Percentiles rank a stretch among this genome's conserved stretches.
These are phyloP conservation scores for Drosophila eohydei DNA, from an alignment of 2,888 invertebrate species.

Conservation along the genomic window DNA sequence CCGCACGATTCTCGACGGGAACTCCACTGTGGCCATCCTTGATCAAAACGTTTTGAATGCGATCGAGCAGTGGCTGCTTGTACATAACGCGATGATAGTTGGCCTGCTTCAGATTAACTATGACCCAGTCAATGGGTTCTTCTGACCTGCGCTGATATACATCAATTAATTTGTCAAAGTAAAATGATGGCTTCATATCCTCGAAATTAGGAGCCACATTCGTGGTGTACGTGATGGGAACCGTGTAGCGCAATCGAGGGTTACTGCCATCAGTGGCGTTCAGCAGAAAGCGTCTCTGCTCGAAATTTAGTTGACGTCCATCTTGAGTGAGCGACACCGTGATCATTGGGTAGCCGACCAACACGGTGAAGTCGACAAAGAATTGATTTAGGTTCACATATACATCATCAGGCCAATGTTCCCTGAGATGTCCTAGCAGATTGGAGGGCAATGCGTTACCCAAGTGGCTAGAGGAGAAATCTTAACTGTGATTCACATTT, in stretches of 20 bases:
- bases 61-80: slow-evolving; percentile 87
- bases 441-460: slow-evolving; percentile 85
- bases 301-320: slow-evolving; percentile 34
- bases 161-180: slow-evolving; percentile 47
- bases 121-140: slow-evolving; percentile 72
- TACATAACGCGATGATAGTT: slow-evolving; percentile 89
- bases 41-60: slow-evolving; percentile 58
- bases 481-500: background rate
- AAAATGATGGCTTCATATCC: slow-evolving; percentile 62
- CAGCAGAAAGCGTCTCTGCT: slow-evolving; percentile 74
- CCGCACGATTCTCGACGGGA: slow-evolving; percentile 88
- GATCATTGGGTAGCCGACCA: slow-evolving; percentile 88
- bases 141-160: slow-evolving; percentile 14
- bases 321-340: slow-evolving; percentile 82
- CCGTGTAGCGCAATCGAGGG: slow-evolving; percentile 59
- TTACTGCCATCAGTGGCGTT: slow-evolving; percentile 64
- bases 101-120: slow-evolving; percentile 80
- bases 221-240: slow-evolving; percentile 81
- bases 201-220: slow-evolving; percentile 60
- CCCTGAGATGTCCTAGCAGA: slow-evolving; percentile 83
- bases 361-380: slow-evolving; percentile 88
- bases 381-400: slow-evolving; percentile 53
- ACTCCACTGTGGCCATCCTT: slow-evolving; percentile 60
- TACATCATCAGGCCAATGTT: slow-evolving; percentile 66
- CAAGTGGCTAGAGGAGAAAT: background rate